phyloP scores from a whole-genome alignment of 2,797 vertebrate species.

The Coluber constrictor region DNA sequence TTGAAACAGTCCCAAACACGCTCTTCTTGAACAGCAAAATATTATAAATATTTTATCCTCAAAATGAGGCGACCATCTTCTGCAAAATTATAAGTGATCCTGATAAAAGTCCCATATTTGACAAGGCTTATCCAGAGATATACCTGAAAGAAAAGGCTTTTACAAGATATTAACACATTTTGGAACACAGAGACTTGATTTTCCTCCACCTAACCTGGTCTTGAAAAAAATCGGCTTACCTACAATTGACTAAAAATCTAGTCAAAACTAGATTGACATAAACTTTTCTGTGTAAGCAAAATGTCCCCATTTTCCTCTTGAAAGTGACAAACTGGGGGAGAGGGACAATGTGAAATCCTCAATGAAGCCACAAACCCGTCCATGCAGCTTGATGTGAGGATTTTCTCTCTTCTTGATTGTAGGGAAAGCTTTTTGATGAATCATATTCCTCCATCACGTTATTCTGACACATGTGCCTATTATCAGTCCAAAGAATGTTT shows the following conservation, averaged over 20 bases:
- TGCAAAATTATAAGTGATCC: constrained; percentile 87
- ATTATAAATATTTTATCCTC: constrained; percentile 87
- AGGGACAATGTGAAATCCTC: constrained; percentile 80
- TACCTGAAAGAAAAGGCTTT: constrained; percentile 94
- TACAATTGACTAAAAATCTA: constrained; percentile 62
- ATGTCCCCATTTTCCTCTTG: constrained; percentile 79
- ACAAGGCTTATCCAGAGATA: constrained; percentile 86
- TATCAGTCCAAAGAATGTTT: constrained; percentile 96
- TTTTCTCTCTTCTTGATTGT: constrained; percentile 84
- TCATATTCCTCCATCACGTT: constrained; percentile 84
- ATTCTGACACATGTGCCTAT: constrained; percentile 85
- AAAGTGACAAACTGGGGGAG: constrained; percentile 65
- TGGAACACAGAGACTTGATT: constrained; percentile 74
- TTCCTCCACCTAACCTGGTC: constrained; percentile 72
- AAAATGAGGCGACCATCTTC: constrained; percentile 88
- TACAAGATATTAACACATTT: constrained; percentile 87
- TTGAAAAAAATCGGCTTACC: constrained; percentile 72
- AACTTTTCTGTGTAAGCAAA: constrained; percentile 71
- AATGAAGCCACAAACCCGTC: constrained; percentile 85
- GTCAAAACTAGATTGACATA: constrained; percentile 70
- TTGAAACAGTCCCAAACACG: constrained; percentile 85
- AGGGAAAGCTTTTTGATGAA: constrained; percentile 78
- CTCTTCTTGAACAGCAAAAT: constrained; percentile 87
- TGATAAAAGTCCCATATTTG: constrained; percentile 88
- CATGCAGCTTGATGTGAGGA: constrained; percentile 88